phyloP scores from a whole-genome alignment of 2,888 invertebrate species.

The Sesamia inferens region DNA sequence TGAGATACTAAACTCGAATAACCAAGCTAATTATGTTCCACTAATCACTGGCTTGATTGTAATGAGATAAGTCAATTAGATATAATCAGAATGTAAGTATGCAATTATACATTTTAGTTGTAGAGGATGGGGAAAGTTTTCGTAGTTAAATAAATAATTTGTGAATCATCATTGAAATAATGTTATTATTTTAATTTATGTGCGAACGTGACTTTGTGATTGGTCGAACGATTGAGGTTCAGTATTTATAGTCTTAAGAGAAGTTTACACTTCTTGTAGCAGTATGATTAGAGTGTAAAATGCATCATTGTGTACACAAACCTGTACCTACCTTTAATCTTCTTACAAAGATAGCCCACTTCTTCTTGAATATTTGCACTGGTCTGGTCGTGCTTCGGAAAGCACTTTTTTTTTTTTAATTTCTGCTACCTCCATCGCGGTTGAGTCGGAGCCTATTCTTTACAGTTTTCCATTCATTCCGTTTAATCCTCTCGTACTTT shows the following conservation, averaged over 20 bases:
- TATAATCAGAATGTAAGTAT: slow-evolving; percentile 50
- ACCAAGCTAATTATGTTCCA: slow-evolving; percentile 49
- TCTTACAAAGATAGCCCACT: too few relatives aligned
- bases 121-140: slow-evolving; percentile 28
- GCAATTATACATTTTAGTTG: slow-evolving; percentile 33
- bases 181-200: slow-evolving; percentile 29
- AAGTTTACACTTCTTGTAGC: background rate
- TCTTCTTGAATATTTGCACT: too few relatives aligned
- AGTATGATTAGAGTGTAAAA: background rate
- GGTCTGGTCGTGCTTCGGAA: too few relatives aligned
- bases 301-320: too few relatives aligned
- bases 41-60: slow-evolving; percentile 50
- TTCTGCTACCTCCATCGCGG: too few relatives aligned
- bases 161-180: slow-evolving; percentile 25
- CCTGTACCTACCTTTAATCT: too few relatives aligned
- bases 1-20: slow-evolving; percentile 44
- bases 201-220: slow-evolving; percentile 17
- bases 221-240: background rate
- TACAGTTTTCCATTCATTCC: too few relatives aligned
- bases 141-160: slow-evolving; percentile 31
- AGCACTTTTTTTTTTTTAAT: too few relatives aligned
- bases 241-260: background rate
- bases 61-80: slow-evolving; percentile 53
- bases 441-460: too few relatives aligned
- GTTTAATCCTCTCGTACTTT: too few relatives aligned